Conservation (phyloP, 2,113 vertebrate genomes). For the Hemiscyllium ocellatum region DNA sequence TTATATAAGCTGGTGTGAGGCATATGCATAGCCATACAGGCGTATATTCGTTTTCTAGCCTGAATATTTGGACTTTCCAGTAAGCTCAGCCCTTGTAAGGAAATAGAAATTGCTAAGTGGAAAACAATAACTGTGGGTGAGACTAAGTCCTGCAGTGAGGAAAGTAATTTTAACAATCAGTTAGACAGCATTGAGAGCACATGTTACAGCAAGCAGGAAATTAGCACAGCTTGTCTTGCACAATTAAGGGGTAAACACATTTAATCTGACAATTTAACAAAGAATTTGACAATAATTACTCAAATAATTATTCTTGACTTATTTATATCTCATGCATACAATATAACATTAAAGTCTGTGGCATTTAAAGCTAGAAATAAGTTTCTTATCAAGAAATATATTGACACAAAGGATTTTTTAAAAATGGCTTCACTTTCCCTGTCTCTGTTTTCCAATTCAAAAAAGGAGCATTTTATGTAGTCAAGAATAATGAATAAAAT, state of each 20-base stretch:
- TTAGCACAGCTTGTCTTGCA: background rate
- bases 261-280: slow-evolving; percentile 18
- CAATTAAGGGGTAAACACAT: background rate
- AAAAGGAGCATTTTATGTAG: background rate
- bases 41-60: background rate
- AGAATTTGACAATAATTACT: slow-evolving; percentile 1
- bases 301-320: background rate
- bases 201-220: background rate
- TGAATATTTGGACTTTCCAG: background rate
- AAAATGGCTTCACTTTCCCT: background rate
- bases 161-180: background rate
- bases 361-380: background rate
- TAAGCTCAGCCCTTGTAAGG: background rate
- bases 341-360: background rate
- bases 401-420: background rate
- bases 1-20: background rate
- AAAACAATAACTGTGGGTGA: background rate
- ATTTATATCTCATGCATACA: background rate
- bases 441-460: background rate
- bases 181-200: background rate
- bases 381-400: background rate
- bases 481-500: background rate
- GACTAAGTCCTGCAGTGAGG: background rate
- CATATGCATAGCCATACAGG: background rate
- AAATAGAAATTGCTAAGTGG: background rate